These are phyloP conservation scores for Sebastes kiyomatsui DNA, from an alignment of 2,797 vertebrate species.

Conservation along the genomic window DNA sequence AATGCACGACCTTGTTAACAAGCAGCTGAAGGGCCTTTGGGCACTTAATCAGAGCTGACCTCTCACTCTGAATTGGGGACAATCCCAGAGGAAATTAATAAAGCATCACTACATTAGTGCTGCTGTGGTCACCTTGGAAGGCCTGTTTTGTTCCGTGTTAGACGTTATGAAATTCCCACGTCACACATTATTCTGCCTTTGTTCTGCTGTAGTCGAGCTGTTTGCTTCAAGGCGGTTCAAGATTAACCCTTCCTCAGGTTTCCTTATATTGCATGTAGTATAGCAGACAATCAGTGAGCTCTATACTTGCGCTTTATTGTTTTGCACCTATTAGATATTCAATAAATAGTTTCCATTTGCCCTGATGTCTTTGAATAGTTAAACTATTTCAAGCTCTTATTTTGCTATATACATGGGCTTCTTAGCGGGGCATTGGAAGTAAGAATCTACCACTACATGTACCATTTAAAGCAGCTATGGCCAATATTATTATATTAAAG, in stretches of 20 bases:
- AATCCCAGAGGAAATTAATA: constrained; percentile 8
- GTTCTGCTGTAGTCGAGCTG: not conserved
- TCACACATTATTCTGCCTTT: constrained; percentile 3
- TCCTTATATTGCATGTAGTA: not conserved
- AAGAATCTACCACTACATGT: not conserved
- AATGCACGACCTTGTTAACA: not conserved
- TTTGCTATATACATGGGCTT: not conserved
- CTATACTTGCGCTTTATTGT: not conserved
- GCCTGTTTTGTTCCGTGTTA: not conserved
- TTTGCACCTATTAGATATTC: not conserved
- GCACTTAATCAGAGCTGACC: constrained; percentile 36
- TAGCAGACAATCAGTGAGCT: not conserved
- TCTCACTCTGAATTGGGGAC: not conserved
- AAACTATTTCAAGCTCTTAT: not conserved
- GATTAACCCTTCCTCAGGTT: not conserved
- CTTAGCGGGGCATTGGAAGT: not conserved
- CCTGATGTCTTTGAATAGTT: not conserved
- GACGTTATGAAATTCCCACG: not conserved
- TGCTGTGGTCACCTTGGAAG: constrained; percentile 18
- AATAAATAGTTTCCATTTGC: not conserved
- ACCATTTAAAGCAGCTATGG: not conserved
- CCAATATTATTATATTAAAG: not conserved
- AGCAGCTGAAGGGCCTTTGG: constrained; percentile 15
- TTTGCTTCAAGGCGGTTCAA: not conserved
- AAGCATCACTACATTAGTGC: constrained; percentile 17